Evolutionary conservation across 1,140 invertebrate species (phyloP).

Genomic region (Cydia pomonella): DNA sequence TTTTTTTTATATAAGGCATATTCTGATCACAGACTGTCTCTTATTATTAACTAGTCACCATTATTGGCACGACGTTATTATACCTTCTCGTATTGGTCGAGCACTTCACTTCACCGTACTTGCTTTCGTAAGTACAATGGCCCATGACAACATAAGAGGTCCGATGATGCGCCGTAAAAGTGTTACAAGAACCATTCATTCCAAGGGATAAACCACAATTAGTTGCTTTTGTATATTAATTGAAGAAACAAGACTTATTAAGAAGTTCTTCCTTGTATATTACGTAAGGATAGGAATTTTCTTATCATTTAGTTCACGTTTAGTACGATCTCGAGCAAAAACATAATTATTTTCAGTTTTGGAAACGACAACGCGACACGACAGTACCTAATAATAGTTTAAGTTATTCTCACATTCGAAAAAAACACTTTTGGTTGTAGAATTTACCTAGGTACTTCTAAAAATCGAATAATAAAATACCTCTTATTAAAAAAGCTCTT

Average conservation of each 20-base stretch:
- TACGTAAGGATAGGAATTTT: no score
- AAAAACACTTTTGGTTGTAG: no score
- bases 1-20: no score
- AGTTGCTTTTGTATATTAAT: neutral
- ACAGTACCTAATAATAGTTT: no score
- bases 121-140: neutral
- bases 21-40: no score
- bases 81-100: neutral
- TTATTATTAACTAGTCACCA: neutral
- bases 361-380: no score
- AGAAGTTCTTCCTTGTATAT: no score
- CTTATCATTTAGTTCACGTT: no score
- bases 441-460: neutral
- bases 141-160: conserved; percentile 13
- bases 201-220: neutral
- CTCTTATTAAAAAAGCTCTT: neutral
- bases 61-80: neutral
- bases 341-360: no score
- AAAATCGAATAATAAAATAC: neutral
- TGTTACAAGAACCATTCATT: neutral
- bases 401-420: no score
- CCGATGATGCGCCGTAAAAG: conserved; percentile 8
- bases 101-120: conserved; percentile 3
- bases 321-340: no score
- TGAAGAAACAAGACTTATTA: neutral